Evolutionary conservation across 2,888 invertebrate species (phyloP), one percentile per base, ranked within the genome.

Genomic region (Phania funesta): DNA sequence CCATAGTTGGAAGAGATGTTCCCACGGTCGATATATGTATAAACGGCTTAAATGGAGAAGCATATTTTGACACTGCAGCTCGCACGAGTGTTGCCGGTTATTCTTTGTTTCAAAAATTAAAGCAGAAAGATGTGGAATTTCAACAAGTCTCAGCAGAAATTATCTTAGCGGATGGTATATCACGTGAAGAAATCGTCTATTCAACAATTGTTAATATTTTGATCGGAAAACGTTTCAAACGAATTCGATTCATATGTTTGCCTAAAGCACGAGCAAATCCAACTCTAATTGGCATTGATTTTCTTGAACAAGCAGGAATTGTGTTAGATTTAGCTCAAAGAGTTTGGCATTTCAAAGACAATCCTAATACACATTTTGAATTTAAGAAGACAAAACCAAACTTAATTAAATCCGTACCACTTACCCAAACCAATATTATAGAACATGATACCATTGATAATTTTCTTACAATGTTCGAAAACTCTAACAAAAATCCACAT

Each of bases 391-490:
- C 6, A 26, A 50, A n/a, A 26, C 26, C 26, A 50, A 50, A 50
- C 13, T 1, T 50, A 13, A 3, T 4, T n/a, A 50, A 26, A 6
- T 26, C 50, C n/a, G 26, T 50, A n/a, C 50, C 50, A 26, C 6
- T 50, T n/a, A 32, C 7, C 9, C 46, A 56, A 18, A n/a, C 46
- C 2, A 70, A 56, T 5, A 56, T 70, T 16, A 22, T 22, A n/a
- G 20, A 70, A 22, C 13, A 32, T 22, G 11, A 67, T 24, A 3
- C 7, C n/a, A 35, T 67, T 38, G 24, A 68, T 35, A 41, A 54
- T 11, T 68, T 44, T 22, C 24, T 68, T 18, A 26, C 67, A 3
- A 44, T 48, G 71, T 76, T 81, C 20, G 77, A 77, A 60, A 29
- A 68, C 13, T 11, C 46, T 20, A 64, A 62, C n/a, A 29, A 11